Base-by-base conservation (phyloP, 2,113 vertebrate species). In the Phylloscopus trochiloides region DNA sequence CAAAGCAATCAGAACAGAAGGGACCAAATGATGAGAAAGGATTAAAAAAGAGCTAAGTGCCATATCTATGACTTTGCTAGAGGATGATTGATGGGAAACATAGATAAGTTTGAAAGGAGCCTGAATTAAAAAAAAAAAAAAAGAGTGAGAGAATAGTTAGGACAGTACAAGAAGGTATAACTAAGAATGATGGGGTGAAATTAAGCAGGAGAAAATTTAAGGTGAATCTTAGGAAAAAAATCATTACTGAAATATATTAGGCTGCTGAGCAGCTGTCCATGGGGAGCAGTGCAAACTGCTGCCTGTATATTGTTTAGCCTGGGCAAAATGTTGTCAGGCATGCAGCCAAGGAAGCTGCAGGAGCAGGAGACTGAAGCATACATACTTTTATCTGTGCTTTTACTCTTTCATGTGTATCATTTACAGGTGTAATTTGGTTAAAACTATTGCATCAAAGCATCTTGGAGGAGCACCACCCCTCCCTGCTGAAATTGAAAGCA, bases 131-230 rank as follows among this genome's bases (percentile, higher is more conserved):
- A 87, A 74, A 70, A 58, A 58, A 73, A 71, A 86, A 76, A 73
- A 48, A 43, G 14, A n/a, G 28, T 45, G 43, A 62, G 85, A 68
- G 48, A 81, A 65, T 47, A 86, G 79, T 88, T 96, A 86, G 62
- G 90, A 86, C 3, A 10, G 68, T 78, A 66, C 59, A 78, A 52
- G 57, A 90, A 86, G 86, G 79, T 90, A 95, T 94, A 96, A 96
- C 92, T 92, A 94, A 96, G 94, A 96, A 87, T 94, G 94, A 97
- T 95, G 90, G 92, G 75, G 61, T 96, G 90, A 95, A 97, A 96
- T 95, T 96, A 97, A 96, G 88, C 92, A 94, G 67, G 67, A 91
- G 95, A 96, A 96, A 95, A 96, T 96, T 95, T 97, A 96, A 96
- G 92, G 86, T 95, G 96, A 95, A 95, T 93, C 94, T 96, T 91